phyloP scores from a whole-genome alignment of 2,888 invertebrate species.

The Peribatodes rhomboidaria region DNA sequence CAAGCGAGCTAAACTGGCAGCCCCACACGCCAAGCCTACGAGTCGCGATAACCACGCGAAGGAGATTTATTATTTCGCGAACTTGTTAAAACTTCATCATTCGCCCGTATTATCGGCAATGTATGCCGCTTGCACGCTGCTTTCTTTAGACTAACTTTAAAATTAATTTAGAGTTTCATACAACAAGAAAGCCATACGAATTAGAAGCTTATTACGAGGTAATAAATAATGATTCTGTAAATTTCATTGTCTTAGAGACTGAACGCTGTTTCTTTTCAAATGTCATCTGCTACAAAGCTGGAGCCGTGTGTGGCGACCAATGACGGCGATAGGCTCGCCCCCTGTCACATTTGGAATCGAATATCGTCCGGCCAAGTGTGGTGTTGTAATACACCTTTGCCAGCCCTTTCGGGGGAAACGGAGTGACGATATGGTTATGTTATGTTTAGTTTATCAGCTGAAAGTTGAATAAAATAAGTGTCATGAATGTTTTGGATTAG shows the following conservation, averaged over 20 bases:
- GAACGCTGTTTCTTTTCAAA: no score
- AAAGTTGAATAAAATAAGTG: no score
- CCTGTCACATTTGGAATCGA: no score
- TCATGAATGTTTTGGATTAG: no score
- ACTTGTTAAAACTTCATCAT: slow-evolving; percentile 84
- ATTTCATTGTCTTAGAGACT: neutral
- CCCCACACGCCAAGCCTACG: slow-evolving; percentile 62
- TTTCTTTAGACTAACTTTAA: slow-evolving; percentile 22
- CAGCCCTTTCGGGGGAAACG: no score
- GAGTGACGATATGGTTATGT: no score
- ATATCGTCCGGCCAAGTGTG: no score
- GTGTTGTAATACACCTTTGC: no score
- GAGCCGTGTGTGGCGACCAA: no score
- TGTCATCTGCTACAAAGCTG: no score
- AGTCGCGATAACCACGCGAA: slow-evolving; percentile 74
- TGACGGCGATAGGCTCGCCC: no score
- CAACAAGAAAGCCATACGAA: neutral
- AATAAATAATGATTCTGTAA: neutral
- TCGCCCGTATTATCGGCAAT: slow-evolving; percentile 75
- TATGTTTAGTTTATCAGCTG: no score
- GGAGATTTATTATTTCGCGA: slow-evolving; percentile 82
- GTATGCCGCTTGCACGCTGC: slow-evolving; percentile 56
- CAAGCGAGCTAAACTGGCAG: slow-evolving; percentile 57
- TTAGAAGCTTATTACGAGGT: neutral
- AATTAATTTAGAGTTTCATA: slow-evolving; percentile 10